A percentile compares a stretch with the other conserved stretches of the same genome.
Evolutionary conservation across 2,113 vertebrate species (phyloP).

Genomic region (Arothron firmamentum): DNA sequence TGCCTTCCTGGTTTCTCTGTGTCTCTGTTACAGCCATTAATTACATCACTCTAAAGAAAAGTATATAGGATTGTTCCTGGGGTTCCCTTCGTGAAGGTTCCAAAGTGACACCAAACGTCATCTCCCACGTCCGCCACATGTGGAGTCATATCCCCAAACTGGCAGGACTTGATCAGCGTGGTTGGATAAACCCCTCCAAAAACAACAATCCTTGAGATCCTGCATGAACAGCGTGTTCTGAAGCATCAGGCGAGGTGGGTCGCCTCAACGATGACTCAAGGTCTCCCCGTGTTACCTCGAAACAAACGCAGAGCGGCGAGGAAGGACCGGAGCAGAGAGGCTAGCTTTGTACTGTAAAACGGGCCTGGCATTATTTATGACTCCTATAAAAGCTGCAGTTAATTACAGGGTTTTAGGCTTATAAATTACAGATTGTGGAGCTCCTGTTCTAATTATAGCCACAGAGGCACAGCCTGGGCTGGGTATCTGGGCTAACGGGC

Average conservation of each 20-base stretch:
- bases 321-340: slow-evolving; percentile 37
- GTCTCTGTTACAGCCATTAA: slow-evolving; percentile 75
- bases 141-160: slow-evolving; percentile 31
- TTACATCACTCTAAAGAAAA: slow-evolving; percentile 67
- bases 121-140: slow-evolving; percentile 13
- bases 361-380: slow-evolving; percentile 75
- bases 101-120: slow-evolving; percentile 12
- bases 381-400: slow-evolving; percentile 75
- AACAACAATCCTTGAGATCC: slow-evolving; percentile 30
- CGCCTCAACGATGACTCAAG: slow-evolving; percentile 44
- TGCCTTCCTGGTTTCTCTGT: slow-evolving; percentile 60
- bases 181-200: slow-evolving; percentile 48
- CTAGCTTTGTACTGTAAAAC: slow-evolving; percentile 48
- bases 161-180: slow-evolving; percentile 43
- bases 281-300: slow-evolving; percentile 45
- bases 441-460: slow-evolving; percentile 77
- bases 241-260: slow-evolving; percentile 37
- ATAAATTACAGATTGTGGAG: slow-evolving; percentile 80
- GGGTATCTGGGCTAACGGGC: slow-evolving; percentile 51
- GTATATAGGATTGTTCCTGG: slow-evolving; percentile 58
- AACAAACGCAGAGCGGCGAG: slow-evolving; percentile 42
- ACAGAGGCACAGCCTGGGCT: slow-evolving; percentile 53
- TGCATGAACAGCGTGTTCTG: slow-evolving; percentile 19
- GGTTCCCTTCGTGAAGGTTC: slow-evolving; percentile 49
- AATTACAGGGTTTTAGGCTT: slow-evolving; percentile 78